phyloP scores from a whole-genome alignment of 2,888 invertebrate species.

The Lochmaea capreae region DNA sequence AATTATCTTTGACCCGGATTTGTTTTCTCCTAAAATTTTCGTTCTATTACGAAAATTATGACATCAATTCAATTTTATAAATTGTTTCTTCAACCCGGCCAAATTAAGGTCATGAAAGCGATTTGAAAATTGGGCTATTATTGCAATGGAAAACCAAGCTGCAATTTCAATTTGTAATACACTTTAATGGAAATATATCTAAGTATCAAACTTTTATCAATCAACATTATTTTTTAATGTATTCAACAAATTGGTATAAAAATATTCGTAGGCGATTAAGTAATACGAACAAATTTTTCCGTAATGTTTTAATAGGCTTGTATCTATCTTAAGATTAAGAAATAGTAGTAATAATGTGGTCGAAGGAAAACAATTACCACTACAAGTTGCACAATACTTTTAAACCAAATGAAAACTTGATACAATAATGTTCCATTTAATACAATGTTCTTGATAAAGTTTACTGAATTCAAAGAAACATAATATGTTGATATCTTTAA shows the following conservation, averaged over 20 bases:
- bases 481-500: too few species aligned
- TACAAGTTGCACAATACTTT: too few species aligned
- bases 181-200: constrained; percentile 8
- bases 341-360: neutral
- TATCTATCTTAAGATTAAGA: neutral
- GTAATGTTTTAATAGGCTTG: constrained; percentile 18
- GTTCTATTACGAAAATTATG: too few species aligned
- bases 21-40: too few species aligned
- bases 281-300: constrained; percentile 6
- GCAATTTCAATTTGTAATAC: constrained; percentile 4
- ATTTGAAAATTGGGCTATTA: neutral
- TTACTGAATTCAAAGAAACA: too few species aligned
- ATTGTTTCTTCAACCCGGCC: too few species aligned
- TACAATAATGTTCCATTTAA: too few species aligned
- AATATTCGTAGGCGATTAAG: neutral
- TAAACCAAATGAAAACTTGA: too few species aligned
- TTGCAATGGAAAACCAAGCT: neutral
- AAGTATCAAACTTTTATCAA: constrained; percentile 24
- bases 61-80: too few species aligned
- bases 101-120: too few species aligned
- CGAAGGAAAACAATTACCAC: neutral
- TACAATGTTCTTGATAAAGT: too few species aligned
- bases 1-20: too few species aligned
- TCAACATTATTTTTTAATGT: constrained; percentile 19
- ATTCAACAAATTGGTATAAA: neutral